Evolutionary conservation across 2,113 vertebrate genomes (phyloP), one percentile per base, ranked within the genome.

Genomic region (Empidonax alnorum): DNA sequence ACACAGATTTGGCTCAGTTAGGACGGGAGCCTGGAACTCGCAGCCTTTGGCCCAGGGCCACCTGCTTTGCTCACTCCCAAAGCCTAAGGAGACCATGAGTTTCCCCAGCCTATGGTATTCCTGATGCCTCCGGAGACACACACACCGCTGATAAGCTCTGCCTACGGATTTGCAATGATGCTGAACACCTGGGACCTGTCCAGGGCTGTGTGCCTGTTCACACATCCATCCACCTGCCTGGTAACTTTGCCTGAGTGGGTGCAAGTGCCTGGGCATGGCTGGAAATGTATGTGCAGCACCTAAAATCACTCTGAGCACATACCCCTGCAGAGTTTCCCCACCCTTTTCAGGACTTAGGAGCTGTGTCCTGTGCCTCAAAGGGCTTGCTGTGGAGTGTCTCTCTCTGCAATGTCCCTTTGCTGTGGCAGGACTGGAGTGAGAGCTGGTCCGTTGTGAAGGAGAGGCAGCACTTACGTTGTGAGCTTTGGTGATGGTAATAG

Each of bases 401-500:
- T 14, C 25, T 28, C 91, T 96, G 82, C 71, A 74, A 68, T 4
- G 25, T 61, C 53, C 27, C 35, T 77, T 30, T 35, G 67, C 44
- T 47, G 85, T 56, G 31, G 66, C 5, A 78, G 79, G 41, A 33
- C 28, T 47, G 81, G 35, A 89, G 72, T 4, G 44, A 77, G 63
- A 67, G 28, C 59, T 55, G 67, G 37, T 53, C 50, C 0, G 0
- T 33, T 52, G 55, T 27, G 35, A 87, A 86, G 58, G 30, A 58
- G 50, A 73, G 17, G 66, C 19, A 66, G 30, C 65, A 97, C 99
- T 99, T 98, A 99, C 99, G 0, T 98, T 98, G 14, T 98, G 98
- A 84, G 98, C 98, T 92, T 99, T 99, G 97, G 98, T 99, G 97
- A 99, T 99, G n/a, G 99, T 99, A 96, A 99, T 98, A 9, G 98